These are phyloP conservation scores for Actinostola sp. DNA, from an alignment of 92 coral and sea anemone genomes.

Conservation along the genomic window DNA sequence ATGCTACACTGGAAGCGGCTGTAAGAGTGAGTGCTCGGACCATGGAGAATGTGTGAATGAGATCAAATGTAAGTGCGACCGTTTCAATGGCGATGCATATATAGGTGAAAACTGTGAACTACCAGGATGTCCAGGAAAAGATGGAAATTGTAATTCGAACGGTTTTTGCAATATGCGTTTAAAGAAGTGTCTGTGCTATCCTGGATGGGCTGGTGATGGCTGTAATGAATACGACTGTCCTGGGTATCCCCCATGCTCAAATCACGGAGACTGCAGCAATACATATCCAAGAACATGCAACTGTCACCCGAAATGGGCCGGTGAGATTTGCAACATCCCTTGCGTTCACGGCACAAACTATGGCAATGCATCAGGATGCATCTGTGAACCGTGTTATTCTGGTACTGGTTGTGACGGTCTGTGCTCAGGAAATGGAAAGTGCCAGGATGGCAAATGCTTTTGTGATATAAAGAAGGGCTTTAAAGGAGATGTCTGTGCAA, in stretches of 20 bases:
- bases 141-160: constrained; percentile 70
- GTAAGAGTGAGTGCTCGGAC: constrained; percentile 69
- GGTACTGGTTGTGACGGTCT: constrained; percentile 58
- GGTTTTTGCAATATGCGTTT: constrained; percentile 58
- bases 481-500: constrained; percentile 58
- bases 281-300: constrained; percentile 59
- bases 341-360: constrained; percentile 63
- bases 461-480: constrained; percentile 59
- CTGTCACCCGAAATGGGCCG: constrained; percentile 46
- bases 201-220: constrained; percentile 69
- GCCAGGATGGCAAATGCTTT: constrained; percentile 47
- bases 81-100: constrained; percentile 49
- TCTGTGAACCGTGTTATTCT: constrained; percentile 63
- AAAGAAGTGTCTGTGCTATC: constrained; percentile 65
- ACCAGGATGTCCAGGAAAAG: constrained; percentile 69
- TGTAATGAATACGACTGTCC: constrained; percentile 62
- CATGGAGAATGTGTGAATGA: constrained; percentile 60
- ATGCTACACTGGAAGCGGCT: constrained; percentile 67
- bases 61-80: constrained; percentile 47
- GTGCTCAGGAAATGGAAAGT: constrained; percentile 63
- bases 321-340: constrained; percentile 62
- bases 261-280: constrained; percentile 63
- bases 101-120: constrained; percentile 67
- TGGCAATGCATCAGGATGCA: constrained; percentile 71
- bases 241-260: constrained; percentile 71